Percentiles rank a stretch among this genome's conserved stretches.
Evolutionary conservation across 2,797 vertebrate species (phyloP).

Genomic region (Bradypodion ventrale): DNA sequence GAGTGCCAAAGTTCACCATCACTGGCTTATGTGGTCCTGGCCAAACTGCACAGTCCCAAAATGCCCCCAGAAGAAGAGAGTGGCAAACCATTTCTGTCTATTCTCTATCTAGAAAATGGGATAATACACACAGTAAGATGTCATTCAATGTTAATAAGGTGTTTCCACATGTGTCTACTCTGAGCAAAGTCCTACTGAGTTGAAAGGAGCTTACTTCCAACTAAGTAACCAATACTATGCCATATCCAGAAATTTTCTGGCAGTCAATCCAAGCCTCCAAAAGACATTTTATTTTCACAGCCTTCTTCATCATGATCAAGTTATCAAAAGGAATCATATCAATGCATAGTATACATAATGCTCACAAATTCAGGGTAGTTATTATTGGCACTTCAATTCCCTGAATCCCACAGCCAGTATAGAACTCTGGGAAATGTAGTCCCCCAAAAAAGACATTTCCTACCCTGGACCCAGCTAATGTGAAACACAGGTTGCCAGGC

Average conservation of each 20-base stretch:
- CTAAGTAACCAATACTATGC: neutral
- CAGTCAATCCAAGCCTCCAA: neutral
- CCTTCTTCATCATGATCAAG: constrained; percentile 24
- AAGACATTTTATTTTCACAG: constrained; percentile 49
- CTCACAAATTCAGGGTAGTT: neutral
- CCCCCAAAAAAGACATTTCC: no score
- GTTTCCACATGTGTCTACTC: neutral
- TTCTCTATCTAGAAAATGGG: no score
- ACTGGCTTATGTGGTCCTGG: no score
- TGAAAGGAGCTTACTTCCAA: neutral
- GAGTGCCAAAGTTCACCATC: no score
- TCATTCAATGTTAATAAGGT: constrained; percentile 2
- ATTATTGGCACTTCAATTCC: no score
- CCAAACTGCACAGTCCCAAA: no score
- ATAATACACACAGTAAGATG: no score
- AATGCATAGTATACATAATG: constrained; percentile 14
- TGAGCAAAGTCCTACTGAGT: neutral
- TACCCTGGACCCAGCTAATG: neutral
- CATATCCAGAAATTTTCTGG: constrained; percentile 3
- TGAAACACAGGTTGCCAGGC: constrained; percentile 41
- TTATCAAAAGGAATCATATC: constrained; percentile 38
- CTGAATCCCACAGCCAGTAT: no score
- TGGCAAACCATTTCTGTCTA: no score
- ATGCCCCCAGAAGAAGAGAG: no score
- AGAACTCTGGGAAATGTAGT: no score